Evolutionary conservation across 1,140 invertebrate species (phyloP).

Genomic region (Brachionus sp.): DNA sequence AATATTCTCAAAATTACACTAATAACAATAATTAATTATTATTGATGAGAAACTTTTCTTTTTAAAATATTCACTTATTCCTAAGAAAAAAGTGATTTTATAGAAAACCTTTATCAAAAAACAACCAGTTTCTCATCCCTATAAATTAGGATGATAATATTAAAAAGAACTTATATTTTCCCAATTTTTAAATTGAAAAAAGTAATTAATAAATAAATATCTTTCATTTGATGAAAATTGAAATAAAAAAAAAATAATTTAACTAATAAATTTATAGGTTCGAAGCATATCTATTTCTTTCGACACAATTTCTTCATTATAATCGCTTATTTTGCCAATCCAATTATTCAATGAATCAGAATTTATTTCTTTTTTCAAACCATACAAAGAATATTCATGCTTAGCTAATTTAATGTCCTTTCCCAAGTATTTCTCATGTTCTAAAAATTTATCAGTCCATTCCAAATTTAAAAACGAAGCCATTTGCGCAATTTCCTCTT

Average conservation of each 20-base stretch:
- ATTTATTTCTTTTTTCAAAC: constrained; percentile 9
- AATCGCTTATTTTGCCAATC: background rate
- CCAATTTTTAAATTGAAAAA: background rate
- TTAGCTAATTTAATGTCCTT: background rate
- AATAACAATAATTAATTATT: no score
- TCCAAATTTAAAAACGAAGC: background rate
- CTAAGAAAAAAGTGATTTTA: no score
- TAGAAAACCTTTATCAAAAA: no score
- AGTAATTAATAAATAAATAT: background rate
- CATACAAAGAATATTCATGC: background rate
- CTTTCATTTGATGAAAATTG: no score
- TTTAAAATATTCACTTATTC: no score
- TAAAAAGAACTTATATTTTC: background rate
- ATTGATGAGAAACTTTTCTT: no score
- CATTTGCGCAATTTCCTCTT: background rate
- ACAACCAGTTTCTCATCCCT: no score
- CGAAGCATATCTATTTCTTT: background rate
- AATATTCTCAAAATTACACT: no score
- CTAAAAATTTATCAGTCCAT: constrained; percentile 17
- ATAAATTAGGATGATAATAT: background rate
- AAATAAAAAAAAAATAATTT: background rate
- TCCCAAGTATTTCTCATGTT: constrained; percentile 3
- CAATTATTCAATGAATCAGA: background rate
- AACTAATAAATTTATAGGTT: background rate
- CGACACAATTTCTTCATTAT: background rate